phyloP scores from a whole-genome alignment of 2,888 invertebrate genomes.

The Hylaea fasciaria region DNA sequence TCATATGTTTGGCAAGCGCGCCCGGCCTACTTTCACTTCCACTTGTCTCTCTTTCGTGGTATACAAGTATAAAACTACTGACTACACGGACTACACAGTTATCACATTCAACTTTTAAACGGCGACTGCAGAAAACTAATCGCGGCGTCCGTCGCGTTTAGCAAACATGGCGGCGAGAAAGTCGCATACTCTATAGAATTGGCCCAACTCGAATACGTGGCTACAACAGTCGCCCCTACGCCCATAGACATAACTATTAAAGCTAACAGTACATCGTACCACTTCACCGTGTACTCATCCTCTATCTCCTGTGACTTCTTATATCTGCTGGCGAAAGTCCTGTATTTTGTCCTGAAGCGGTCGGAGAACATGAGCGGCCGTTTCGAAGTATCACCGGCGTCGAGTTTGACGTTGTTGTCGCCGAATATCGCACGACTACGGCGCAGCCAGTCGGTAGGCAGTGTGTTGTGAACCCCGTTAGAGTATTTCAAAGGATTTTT shows the following conservation, averaged over 20 bases:
- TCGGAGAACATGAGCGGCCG: conserved; percentile 56
- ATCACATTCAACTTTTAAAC: not conserved
- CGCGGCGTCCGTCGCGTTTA: conserved; percentile 85
- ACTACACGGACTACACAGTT: not conserved
- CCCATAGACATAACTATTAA: conserved; percentile 86
- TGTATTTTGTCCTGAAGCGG: conserved; percentile 56
- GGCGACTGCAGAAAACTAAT: conserved; percentile 58
- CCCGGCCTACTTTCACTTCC: too few relatives aligned
- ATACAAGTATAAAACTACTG: too few relatives aligned
- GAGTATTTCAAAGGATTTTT: conserved; percentile 31
- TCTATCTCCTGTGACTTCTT: conserved; percentile 42
- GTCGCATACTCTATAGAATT: conserved; percentile 87
- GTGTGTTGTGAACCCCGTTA: conserved; percentile 12
- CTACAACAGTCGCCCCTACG: conserved; percentile 86
- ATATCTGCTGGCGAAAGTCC: conserved; percentile 60
- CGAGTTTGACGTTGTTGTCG: conserved; percentile 16
- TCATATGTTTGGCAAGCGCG: too few relatives aligned
- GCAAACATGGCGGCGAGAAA: conserved; percentile 90
- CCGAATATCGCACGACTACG: conserved; percentile 22
- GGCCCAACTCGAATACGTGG: conserved; percentile 89
- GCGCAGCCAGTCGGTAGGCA: conserved; percentile 25
- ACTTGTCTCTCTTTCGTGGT: too few relatives aligned
- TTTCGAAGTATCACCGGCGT: conserved; percentile 50
- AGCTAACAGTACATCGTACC: conserved; percentile 82
- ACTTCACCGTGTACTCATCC: conserved; percentile 64